Base-by-base conservation (phyloP, 2,888 invertebrate species). In the Chromoteleia sp. region DNA sequence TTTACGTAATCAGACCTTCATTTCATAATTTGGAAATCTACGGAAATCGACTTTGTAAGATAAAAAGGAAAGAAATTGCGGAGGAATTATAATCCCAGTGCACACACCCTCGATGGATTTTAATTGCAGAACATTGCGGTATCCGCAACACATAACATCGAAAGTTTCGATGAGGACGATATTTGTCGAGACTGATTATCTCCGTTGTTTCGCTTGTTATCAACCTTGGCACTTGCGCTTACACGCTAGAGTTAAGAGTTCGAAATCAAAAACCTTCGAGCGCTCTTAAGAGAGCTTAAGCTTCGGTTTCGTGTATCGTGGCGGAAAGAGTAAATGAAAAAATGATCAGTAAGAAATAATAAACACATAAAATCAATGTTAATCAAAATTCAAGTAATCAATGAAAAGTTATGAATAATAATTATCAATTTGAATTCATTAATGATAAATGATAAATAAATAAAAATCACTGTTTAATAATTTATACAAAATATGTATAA, bases 221-320 rank as follows among this genome's bases (percentile, higher is more conserved):
- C 58, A 50, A 10, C 59, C 48, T 58, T 39, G 48, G 78, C 71
- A 71, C 56, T 78, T 63, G 45, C 14, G 65, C 65, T 67, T 58
- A 74, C 59, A 43, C 30, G 25, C 29, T 17, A 12, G n/a, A n/a
- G 43, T 58, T 68, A 56, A 80, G 48, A 70, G 70, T 54, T 63
- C 58, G 58, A 65, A 80, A 80, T 80, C 58, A 70, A 75, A 80
- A 80, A 80, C 74, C 52, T 65, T 70, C 14, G 45, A 80, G 63
- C 56, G 39, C 75, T 30, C 70, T 80, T 48, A 15, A 65, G 48
- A 48, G 39, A 70, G 25, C 70, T 80, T 48, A 15, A 65, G 48
- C 43, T 61, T 68, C 17, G 17, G 56, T 67, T 74, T 68, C 61
- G 39, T n/a, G 30, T 58, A 58, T 4, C 12, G 10, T 12, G 12